phyloP scores from a whole-genome alignment of 2,113 vertebrate genomes.

The Chloebia gouldiae region DNA sequence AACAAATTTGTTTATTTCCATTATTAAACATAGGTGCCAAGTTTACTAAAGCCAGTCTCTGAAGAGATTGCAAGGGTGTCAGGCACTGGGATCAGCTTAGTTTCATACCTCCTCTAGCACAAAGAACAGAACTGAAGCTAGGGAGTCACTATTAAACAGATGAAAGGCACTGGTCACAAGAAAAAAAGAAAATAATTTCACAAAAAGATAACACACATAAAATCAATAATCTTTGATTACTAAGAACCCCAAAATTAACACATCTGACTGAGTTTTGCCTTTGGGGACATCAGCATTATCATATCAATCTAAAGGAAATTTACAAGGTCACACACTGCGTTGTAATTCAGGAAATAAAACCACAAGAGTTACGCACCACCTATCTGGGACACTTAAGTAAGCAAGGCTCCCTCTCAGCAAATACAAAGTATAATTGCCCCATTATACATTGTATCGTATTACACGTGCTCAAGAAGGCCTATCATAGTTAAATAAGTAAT shows the following conservation, averaged over 20 bases:
- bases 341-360: not conserved
- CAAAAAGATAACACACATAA: not conserved
- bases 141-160: not conserved
- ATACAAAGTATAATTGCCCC: not conserved
- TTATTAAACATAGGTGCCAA: not conserved
- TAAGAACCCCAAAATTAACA: not conserved
- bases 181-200: not conserved
- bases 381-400: not conserved
- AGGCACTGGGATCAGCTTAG: not conserved
- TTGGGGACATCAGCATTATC: not conserved
- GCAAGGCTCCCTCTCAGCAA: not conserved
- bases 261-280: not conserved
- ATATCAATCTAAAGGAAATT: not conserved
- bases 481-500: not conserved
- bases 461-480: not conserved
- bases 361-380: not conserved
- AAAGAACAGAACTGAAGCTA: not conserved
- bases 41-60: not conserved
- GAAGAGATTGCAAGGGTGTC: not conserved
- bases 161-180: not conserved
- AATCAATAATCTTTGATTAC: not conserved
- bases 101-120: not conserved
- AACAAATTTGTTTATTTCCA: not conserved
- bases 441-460: not conserved
- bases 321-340: not conserved